Evolutionary conservation across 2,888 invertebrate species (phyloP).

Genomic region (Thymelicus sylvestris): DNA sequence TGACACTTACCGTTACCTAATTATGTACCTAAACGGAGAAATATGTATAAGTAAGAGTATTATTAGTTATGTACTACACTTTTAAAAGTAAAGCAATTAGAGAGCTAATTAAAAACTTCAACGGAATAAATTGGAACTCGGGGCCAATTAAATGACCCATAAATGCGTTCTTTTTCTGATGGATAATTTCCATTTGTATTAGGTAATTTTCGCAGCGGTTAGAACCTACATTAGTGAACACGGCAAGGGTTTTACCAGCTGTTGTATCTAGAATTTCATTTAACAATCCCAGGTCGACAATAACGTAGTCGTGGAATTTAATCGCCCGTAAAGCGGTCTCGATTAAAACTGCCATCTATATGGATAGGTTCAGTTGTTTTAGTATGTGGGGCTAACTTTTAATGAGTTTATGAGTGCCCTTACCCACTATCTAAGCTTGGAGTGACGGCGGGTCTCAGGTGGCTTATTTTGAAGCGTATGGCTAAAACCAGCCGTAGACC

Average conservation of each 20-base stretch:
- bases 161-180: neutral
- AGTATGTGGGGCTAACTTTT: conserved; percentile 75
- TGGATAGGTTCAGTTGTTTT: conserved; percentile 73
- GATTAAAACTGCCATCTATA: conserved; percentile 79
- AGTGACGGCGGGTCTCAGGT: conserved; percentile 39
- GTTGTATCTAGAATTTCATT: conserved; percentile 71
- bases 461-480: conserved; percentile 22
- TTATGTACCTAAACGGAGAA: no score
- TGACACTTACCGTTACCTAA: no score
- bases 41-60: no score
- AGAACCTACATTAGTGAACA: conserved; percentile 28
- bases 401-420: conserved; percentile 77
- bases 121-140: neutral
- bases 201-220: conserved; percentile 22
- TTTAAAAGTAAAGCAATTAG: neutral
- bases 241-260: conserved; percentile 40
- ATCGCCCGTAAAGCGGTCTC: conserved; percentile 77
- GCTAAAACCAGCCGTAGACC: conserved; percentile 4
- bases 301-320: conserved; percentile 75
- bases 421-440: conserved; percentile 50
- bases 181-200: neutral
- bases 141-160: neutral
- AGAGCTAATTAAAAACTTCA: conserved; percentile 1
- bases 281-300: conserved; percentile 76
- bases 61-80: neutral